Evolutionary conservation across 2,113 vertebrate genomes (phyloP), one percentile per base, ranked within the genome.

Genomic region (Trachemys scripta): DNA sequence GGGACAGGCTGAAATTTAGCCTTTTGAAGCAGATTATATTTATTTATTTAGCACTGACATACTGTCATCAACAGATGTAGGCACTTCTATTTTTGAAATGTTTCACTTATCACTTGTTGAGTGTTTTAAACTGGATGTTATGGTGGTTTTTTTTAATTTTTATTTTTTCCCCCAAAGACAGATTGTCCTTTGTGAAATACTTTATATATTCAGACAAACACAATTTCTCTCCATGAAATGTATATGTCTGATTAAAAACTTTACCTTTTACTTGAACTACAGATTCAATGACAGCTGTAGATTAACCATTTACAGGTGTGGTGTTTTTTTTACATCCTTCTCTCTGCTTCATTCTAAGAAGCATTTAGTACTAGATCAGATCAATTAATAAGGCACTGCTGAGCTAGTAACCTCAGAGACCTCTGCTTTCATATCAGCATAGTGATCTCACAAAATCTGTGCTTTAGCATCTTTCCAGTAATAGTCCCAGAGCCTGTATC

Each of bases 31-130:
- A 96, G 84, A 87, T 93, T 87, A 80, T 96, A 93, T 96, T 94
- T 93, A 89, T 97, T 89, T 86, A 95, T 91, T 85, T 85, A 92
- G 80, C 80, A 87, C 83, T 97, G 94, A 92, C 96, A 96, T 96
- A 94, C 93, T 97, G 94, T 97, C 94, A 97, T 90, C 96, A 98
- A 98, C 97, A 97, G 95, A 91, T 82, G 69, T 82, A 97, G 91
- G 45, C 96, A 93, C 65, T 97, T 97, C 94, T 98, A 96, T 96
- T 97, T 98, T 96, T 95, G 94, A 97, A 97, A 97, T 95, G 85
- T 92, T 93, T 97, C 84, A 85, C 95, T 98, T 97, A 88, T 96
- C 93, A 96, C 94, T 97, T 95, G 93, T 96, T 94, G 95, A 96
- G 88, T 97, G 53, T 89, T 80, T 93, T 95, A 97, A 96, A 97